Conservation (phyloP, 2,113 vertebrate genomes). For the Talpa occidentalis region DNA sequence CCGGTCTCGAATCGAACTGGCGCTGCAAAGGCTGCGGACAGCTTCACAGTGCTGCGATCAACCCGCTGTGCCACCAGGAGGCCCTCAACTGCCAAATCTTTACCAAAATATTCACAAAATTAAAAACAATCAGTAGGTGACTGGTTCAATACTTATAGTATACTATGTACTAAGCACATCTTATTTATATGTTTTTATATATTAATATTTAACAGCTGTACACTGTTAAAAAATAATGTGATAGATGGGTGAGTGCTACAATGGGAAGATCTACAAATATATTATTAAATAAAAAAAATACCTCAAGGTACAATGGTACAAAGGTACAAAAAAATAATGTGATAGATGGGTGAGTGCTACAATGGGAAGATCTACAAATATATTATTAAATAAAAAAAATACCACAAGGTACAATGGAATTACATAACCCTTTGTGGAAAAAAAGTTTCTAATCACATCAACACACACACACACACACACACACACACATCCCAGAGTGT, state of each 20-base stretch:
- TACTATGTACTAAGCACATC: neutral
- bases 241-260: neutral
- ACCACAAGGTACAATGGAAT: neutral
- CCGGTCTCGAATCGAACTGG: too few species aligned
- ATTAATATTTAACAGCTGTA: neutral
- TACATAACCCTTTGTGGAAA: neutral
- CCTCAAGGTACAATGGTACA: neutral
- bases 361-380: neutral
- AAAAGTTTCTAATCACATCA: neutral
- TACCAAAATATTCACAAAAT: conserved; percentile 17
- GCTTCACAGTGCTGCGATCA: too few species aligned
- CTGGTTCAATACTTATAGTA: neutral
- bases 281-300: conserved; percentile 24
- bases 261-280: neutral
- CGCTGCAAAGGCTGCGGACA: too few species aligned
- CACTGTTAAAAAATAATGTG: conserved; percentile 9
- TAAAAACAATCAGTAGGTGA: conserved; percentile 25
- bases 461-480: neutral
- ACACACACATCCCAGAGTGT: neutral
- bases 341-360: neutral
- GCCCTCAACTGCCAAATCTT: conserved; percentile 12
- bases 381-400: conserved; percentile 18
- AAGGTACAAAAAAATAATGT: conserved; percentile 38
- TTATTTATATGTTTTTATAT: too few species aligned
- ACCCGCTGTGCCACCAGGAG: too few species aligned